Evolutionary conservation across 2,888 invertebrate species (phyloP).

Genomic region (Acleris literana): DNA sequence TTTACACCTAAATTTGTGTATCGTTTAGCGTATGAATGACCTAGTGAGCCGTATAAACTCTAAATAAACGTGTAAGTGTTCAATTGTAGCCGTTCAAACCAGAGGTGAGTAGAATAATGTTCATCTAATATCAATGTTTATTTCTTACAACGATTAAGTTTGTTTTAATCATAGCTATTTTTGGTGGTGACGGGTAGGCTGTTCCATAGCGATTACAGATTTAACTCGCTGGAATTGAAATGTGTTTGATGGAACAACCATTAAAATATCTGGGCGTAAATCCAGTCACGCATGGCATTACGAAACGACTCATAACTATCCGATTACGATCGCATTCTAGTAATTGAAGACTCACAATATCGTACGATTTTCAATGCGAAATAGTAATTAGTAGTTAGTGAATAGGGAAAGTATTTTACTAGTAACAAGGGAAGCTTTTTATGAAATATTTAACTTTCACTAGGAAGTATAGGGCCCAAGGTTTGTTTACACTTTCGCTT

Average conservation of each 20-base stretch:
- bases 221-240: conserved; percentile 17
- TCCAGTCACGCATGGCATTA: conserved; percentile 20
- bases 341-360: background rate
- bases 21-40: conserved; percentile 17
- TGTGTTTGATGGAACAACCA: conserved; percentile 10
- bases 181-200: conserved; percentile 63
- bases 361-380: background rate
- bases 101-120: conserved; percentile 19
- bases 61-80: conserved; percentile 15
- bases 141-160: conserved; percentile 50
- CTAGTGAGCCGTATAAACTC: conserved; percentile 17
- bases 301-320: conserved; percentile 14
- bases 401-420: background rate
- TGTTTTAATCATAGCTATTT: conserved; percentile 68
- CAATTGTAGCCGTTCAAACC: conserved; percentile 16
- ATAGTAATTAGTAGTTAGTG: background rate
- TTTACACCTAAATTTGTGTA: conserved; percentile 32
- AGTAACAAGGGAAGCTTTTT: background rate
- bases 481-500: conserved; percentile 36
- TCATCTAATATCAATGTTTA: conserved; percentile 40
- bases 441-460: conserved; percentile 20
- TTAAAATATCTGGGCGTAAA: conserved; percentile 23
- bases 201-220: conserved; percentile 19
- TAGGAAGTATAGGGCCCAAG: conserved; percentile 14
- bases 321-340: conserved; percentile 8